Evolutionary conservation across 1,140 invertebrate species (phyloP).

Genomic region (Coenobita brevimanus): DNA sequence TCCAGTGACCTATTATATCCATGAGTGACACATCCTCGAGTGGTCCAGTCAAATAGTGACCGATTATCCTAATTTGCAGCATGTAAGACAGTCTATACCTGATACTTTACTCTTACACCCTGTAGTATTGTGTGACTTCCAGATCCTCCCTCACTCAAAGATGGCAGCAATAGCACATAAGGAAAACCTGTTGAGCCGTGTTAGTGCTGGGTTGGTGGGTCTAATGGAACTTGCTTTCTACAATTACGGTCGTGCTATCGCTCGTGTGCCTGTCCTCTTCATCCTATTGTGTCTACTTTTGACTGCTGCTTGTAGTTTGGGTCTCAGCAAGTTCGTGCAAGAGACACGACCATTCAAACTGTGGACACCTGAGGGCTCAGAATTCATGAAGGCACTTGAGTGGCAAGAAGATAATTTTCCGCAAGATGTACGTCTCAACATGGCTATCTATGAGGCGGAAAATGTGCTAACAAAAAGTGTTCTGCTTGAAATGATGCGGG

Average conservation of each 20-base stretch:
- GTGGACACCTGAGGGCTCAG: slow-evolving; percentile 81
- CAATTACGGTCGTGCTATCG: slow-evolving; percentile 71
- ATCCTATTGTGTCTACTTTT: slow-evolving; percentile 76
- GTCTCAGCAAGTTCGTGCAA: slow-evolving; percentile 77
- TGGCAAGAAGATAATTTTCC: slow-evolving; percentile 83
- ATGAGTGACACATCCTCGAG: too few species aligned
- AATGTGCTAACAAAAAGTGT: slow-evolving; percentile 80
- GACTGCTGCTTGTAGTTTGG: slow-evolving; percentile 75
- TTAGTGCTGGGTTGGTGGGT: neutral
- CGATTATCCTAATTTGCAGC: too few species aligned
- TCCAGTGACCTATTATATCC: too few species aligned
- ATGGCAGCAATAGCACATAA: neutral
- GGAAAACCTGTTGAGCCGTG: neutral
- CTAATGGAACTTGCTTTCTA: slow-evolving; percentile 40
- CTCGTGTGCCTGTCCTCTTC: slow-evolving; percentile 75
- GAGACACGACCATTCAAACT: slow-evolving; percentile 82
- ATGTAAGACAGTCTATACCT: too few species aligned
- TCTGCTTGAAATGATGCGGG: slow-evolving; percentile 73
- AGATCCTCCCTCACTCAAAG: neutral
- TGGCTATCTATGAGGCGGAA: slow-evolving; percentile 79
- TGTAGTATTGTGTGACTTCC: too few species aligned
- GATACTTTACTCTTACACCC: too few species aligned
- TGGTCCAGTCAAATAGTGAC: too few species aligned
- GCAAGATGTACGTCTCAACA: slow-evolving; percentile 79
- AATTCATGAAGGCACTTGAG: slow-evolving; percentile 81